Conservation (phyloP, 2,888 invertebrate genomes). For the Lomographa bimaculata region DNA sequence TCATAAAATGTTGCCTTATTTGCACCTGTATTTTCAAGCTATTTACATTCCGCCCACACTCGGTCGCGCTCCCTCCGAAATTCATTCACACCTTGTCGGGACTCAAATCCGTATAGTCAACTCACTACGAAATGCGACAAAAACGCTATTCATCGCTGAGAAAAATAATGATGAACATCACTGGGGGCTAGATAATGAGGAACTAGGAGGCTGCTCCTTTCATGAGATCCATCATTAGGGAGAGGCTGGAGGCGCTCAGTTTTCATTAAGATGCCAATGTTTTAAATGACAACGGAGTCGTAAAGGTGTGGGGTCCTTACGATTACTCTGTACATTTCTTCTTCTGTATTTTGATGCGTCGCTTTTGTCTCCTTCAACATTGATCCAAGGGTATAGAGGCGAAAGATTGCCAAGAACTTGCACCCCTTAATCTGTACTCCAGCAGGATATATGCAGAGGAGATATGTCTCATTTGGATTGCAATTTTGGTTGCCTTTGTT, state of each 20-base stretch:
- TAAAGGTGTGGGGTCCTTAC: constrained; percentile 42
- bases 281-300: constrained; percentile 59
- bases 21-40: constrained; percentile 11
- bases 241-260: constrained; percentile 63
- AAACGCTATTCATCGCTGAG: constrained; percentile 49
- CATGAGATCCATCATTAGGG: constrained; percentile 76
- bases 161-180: constrained; percentile 48
- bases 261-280: constrained; percentile 76
- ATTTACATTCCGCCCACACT: constrained; percentile 19
- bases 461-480: constrained; percentile 24
- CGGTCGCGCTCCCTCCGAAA: constrained; percentile 17
- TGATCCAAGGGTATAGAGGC: constrained; percentile 3
- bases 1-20: constrained; percentile 1
- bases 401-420: constrained; percentile 2
- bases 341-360: background rate
- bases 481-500: constrained; percentile 8
- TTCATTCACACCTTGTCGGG: constrained; percentile 24
- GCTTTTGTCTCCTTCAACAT: constrained; percentile 5
- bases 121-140: constrained; percentile 38
- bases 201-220: constrained; percentile 62
- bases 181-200: constrained; percentile 66
- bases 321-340: constrained; percentile 6
- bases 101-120: constrained; percentile 29
- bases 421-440: constrained; percentile 4
- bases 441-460: constrained; percentile 9